Evolutionary conservation across 2,113 vertebrate genomes (phyloP).

Genomic region (Plecturocebus donacophilus): DNA sequence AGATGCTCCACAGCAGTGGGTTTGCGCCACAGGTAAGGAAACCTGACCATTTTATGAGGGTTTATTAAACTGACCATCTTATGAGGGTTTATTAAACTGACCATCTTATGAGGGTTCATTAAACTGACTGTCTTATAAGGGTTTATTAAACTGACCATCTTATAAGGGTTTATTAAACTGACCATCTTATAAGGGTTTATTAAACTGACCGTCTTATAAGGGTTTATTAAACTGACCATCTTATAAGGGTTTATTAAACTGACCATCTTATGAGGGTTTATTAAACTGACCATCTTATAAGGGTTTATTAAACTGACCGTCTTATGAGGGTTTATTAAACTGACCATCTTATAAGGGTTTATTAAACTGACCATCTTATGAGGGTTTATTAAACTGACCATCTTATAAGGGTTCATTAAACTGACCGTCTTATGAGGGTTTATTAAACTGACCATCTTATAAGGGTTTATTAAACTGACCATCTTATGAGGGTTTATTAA

Average conservation of each 20-base stretch:
- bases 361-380: background rate
- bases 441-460: background rate
- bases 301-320: no score
- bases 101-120: background rate
- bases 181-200: background rate
- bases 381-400: background rate
- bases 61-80: background rate
- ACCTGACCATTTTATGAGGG: background rate
- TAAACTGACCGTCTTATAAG: no score
- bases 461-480: no score
- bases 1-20: background rate
- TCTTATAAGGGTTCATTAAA: no score
- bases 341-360: no score
- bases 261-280: background rate
- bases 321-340: background rate
- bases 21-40: background rate
- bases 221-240: no score
- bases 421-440: background rate
- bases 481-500: background rate
- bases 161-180: background rate
- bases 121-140: background rate
- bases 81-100: background rate
- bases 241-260: background rate
- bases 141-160: background rate
- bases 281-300: no score